These are phyloP conservation scores for Parauchenoglanis ngamensis DNA, from an alignment of 2,797 vertebrate species.

Conservation along the genomic window DNA sequence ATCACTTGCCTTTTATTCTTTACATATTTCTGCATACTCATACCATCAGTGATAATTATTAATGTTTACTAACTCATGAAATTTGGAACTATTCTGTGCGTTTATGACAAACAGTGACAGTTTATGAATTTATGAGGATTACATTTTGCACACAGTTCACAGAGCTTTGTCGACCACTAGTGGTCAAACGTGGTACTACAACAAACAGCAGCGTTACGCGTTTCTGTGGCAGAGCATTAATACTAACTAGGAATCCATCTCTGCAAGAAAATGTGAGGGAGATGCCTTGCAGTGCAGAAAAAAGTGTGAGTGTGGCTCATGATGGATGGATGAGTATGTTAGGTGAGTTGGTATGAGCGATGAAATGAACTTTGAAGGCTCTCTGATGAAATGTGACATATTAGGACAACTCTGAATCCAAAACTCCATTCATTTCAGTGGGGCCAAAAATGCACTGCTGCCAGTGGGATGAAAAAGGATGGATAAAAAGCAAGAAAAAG, in stretches of 20 bases:
- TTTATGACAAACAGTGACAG: background rate
- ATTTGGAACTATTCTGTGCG: background rate
- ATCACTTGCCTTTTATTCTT: background rate
- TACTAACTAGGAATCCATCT: background rate
- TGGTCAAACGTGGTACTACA: conserved; percentile 22
- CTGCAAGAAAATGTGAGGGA: no score
- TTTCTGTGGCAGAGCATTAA: background rate
- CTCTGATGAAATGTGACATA: no score
- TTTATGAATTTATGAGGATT: background rate
- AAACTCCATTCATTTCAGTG: no score
- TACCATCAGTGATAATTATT: background rate
- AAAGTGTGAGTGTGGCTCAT: no score
- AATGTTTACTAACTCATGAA: background rate
- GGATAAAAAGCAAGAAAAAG: no score
- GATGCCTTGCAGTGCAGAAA: no score
- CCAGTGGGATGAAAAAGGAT: no score
- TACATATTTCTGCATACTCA: background rate
- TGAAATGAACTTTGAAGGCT: no score
- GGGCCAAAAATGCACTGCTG: no score
- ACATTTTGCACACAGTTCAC: background rate
- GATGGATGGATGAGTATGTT: no score
- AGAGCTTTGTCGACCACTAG: conserved; percentile 38
- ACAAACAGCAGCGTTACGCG: background rate
- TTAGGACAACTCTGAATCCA: no score
- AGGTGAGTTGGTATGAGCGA: no score